Evolutionary conservation across 2,888 invertebrate genomes (phyloP).

Genomic region (Agrypnus murinus): DNA sequence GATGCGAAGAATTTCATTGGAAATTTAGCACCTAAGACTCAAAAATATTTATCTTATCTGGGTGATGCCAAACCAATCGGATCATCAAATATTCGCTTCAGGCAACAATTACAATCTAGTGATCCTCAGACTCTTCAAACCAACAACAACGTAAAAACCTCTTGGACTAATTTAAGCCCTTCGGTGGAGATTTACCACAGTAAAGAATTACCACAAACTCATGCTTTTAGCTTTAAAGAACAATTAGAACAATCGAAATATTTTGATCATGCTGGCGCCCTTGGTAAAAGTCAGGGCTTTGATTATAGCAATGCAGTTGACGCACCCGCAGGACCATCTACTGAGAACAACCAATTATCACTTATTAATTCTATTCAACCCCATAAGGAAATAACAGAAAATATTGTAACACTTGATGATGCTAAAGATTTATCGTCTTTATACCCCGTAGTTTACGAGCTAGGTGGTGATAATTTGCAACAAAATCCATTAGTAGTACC

Average conservation of each 20-base stretch:
- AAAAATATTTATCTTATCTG: slow-evolving; percentile 50
- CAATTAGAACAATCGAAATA: slow-evolving; percentile 51
- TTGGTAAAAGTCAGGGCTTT: slow-evolving; percentile 71
- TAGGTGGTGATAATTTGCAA: too few relatives aligned
- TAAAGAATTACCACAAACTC: slow-evolving; percentile 53
- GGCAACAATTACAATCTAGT: slow-evolving; percentile 3
- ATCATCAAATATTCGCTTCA: slow-evolving; percentile 14
- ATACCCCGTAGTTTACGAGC: too few relatives aligned
- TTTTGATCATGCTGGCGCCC: slow-evolving; percentile 71
- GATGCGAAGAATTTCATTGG: slow-evolving; percentile 41
- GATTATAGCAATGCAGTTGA: slow-evolving; percentile 70
- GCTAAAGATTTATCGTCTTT: neutral
- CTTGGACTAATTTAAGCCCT: slow-evolving; percentile 64
- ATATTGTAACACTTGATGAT: neutral
- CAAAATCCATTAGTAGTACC: neutral
- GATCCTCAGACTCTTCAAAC: neutral
- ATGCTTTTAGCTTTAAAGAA: slow-evolving; percentile 4
- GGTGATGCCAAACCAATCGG: slow-evolving; percentile 42
- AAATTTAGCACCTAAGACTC: slow-evolving; percentile 51
- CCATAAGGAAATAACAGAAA: neutral
- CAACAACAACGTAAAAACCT: slow-evolving; percentile 12
- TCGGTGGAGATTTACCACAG: slow-evolving; percentile 64
- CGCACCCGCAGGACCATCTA: too few relatives aligned
- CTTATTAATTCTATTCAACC: slow-evolving; percentile 1
- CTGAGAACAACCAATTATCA: neutral